A percentile compares a stretch with the other conserved stretches of the same genome.
phyloP scores from a whole-genome alignment of 2,113 vertebrate genomes.

The Channa maculata region DNA sequence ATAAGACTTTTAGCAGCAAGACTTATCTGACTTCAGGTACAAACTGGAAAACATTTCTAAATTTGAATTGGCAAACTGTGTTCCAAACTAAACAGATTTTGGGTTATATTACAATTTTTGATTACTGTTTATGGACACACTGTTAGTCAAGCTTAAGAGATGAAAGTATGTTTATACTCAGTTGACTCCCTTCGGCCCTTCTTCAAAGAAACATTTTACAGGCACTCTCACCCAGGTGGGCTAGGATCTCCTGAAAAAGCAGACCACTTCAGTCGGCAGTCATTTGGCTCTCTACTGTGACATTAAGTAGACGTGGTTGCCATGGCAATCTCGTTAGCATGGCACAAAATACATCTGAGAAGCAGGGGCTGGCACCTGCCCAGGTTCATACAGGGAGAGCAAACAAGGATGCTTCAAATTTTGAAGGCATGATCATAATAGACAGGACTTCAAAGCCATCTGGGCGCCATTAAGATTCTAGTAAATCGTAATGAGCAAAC shows the following conservation, averaged over 20 bases:
- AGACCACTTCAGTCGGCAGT: slow-evolving; percentile 29
- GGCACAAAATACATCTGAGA: slow-evolving; percentile 43
- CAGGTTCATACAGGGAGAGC: slow-evolving; percentile 14
- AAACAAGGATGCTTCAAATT: background rate
- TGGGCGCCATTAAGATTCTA: slow-evolving; percentile 10
- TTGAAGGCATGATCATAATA: background rate
- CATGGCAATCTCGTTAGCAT: slow-evolving; percentile 47
- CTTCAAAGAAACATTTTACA: slow-evolving; percentile 36
- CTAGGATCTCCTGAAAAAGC: slow-evolving; percentile 53
- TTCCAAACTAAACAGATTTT: background rate
- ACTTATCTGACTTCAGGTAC: background rate
- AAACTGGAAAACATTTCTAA: background rate
- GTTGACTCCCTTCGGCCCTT: slow-evolving; percentile 5
- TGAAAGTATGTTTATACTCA: slow-evolving; percentile 6
- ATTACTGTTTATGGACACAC: background rate
- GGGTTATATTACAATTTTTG: background rate
- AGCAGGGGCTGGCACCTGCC: slow-evolving; percentile 8
- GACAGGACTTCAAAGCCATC: slow-evolving; percentile 3
- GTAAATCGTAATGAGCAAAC: slow-evolving; percentile 37
- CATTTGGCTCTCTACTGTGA: slow-evolving; percentile 26
- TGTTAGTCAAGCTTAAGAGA: background rate
- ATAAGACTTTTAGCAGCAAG: too few species aligned
- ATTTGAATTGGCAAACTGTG: background rate
- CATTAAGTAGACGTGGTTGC: slow-evolving; percentile 40
- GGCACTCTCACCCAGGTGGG: slow-evolving; percentile 30